These are phyloP conservation scores for Falco rusticolus DNA, from an alignment of 2,797 vertebrate species.

Conservation along the genomic window DNA sequence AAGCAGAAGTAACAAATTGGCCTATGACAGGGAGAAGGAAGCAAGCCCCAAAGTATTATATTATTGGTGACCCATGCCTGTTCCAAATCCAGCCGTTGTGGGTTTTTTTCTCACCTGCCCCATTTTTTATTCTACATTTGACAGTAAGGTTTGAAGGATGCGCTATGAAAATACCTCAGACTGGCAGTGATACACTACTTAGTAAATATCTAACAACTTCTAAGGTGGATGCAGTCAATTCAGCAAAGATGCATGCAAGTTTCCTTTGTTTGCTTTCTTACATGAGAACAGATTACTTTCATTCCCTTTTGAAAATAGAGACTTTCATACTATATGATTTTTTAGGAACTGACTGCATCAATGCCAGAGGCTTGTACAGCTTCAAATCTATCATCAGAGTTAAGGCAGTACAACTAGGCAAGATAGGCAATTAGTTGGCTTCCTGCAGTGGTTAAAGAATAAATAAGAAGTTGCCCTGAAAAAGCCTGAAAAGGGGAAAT, in stretches of 20 bases:
- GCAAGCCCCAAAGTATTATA: not conserved
- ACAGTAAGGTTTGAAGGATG: not conserved
- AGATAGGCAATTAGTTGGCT: not conserved
- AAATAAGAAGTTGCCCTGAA: conserved; percentile 30
- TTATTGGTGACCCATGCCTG: not conserved
- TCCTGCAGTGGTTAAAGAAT: conserved; percentile 55
- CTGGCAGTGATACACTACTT: not conserved
- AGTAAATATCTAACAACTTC: not conserved
- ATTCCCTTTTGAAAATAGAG: not conserved
- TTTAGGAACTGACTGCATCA: not conserved
- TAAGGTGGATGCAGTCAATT: not conserved
- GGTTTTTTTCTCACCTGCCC: not conserved
- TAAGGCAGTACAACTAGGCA: not conserved
- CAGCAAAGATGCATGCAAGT: not conserved
- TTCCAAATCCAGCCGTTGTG: not conserved
- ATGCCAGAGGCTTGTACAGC: not conserved
- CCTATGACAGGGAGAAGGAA: not conserved
- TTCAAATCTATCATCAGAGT: not conserved
- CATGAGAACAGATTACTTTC: not conserved
- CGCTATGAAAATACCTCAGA: not conserved
- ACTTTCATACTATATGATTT: not conserved
- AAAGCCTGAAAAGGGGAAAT: not conserved
- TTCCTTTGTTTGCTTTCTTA: not conserved
- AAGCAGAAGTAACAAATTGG: not conserved
- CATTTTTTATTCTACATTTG: not conserved